A percentile compares a stretch with the other conserved stretches of the same genome.
Conservation (phyloP, 2,113 vertebrate species). For the Myodes glareolus region DNA sequence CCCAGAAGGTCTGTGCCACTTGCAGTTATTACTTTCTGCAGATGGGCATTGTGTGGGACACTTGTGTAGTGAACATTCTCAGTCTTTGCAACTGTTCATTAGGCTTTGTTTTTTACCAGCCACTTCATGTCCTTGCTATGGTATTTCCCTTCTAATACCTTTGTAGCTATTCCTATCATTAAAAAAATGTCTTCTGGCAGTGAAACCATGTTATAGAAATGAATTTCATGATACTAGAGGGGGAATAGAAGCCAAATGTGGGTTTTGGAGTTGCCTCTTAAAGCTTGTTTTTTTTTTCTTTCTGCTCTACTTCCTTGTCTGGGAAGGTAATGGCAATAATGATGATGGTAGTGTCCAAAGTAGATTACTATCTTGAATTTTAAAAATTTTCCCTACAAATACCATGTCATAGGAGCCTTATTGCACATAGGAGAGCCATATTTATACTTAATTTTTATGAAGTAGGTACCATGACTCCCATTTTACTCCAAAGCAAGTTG, state of each 20-base stretch:
- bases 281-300: neutral
- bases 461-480: neutral
- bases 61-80: neutral
- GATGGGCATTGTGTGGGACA: neutral
- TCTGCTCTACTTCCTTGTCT: neutral
- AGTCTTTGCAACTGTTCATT: neutral
- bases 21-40: neutral
- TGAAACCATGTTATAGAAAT: neutral
- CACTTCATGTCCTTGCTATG: slow-evolving; percentile 6
- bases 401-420: neutral
- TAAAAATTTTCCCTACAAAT: neutral
- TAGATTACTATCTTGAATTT: neutral
- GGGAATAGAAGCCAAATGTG: neutral
- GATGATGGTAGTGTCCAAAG: neutral
- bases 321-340: neutral
- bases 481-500: slow-evolving; percentile 1
- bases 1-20: slow-evolving; percentile 90
- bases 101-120: neutral
- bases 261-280: neutral
- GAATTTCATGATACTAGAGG: neutral
- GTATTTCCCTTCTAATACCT: neutral
- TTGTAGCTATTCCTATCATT: neutral
- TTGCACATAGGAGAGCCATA: neutral
- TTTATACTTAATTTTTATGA: neutral
- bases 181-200: neutral